These are phyloP conservation scores for Xestia xanthographa DNA, from an alignment of 2,888 invertebrate genomes.

Conservation along the genomic window DNA sequence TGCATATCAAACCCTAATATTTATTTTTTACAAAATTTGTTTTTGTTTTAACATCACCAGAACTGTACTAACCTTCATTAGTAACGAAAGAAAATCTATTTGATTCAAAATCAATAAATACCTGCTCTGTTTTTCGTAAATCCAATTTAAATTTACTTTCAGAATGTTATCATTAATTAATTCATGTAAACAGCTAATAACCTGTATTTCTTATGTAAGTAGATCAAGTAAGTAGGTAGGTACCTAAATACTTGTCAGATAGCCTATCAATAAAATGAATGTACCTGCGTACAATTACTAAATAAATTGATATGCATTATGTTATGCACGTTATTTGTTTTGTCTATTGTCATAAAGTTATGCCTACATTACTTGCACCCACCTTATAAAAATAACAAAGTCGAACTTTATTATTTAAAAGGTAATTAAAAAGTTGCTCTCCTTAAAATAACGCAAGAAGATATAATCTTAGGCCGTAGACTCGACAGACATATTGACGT, in stretches of 20 bases:
- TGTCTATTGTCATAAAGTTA: background rate
- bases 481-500: slow-evolving; percentile 56
- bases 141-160: slow-evolving; percentile 10
- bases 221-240: background rate
- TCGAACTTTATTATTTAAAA: slow-evolving; percentile 9
- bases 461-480: slow-evolving; percentile 47
- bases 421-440: slow-evolving; percentile 38
- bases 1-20: background rate
- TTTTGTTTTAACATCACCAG: background rate
- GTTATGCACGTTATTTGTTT: slow-evolving; percentile 8
- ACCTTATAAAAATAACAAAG: slow-evolving; percentile 23
- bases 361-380: too few relatives aligned
- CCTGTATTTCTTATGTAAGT: slow-evolving; percentile 29
- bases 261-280: slow-evolving; percentile 24
- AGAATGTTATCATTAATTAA: slow-evolving; percentile 40
- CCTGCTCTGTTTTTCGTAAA: background rate
- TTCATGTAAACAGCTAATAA: slow-evolving; percentile 49
- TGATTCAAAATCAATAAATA: background rate
- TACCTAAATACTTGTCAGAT: slow-evolving; percentile 27
- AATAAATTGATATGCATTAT: slow-evolving; percentile 14
- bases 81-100: background rate
- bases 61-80: background rate
- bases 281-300: slow-evolving; percentile 10
- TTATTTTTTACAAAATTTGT: too few relatives aligned
- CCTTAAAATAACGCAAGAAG: slow-evolving; percentile 43